These are phyloP conservation scores for Pectinophora gossypiella DNA, from an alignment of 1,140 invertebrate genomes.

Conservation along the genomic window DNA sequence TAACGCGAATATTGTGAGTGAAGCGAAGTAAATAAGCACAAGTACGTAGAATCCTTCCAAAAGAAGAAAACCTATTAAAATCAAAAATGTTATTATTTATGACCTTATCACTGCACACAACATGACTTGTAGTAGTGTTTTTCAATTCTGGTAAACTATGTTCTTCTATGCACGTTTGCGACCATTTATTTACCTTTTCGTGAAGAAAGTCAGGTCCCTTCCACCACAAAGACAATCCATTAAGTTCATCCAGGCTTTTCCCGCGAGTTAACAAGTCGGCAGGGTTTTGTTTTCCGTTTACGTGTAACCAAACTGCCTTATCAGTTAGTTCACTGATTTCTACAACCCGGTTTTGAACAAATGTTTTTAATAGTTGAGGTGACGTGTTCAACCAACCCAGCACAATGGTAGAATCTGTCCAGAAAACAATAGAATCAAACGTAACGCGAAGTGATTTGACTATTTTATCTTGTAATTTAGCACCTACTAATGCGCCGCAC, in stretches of 20 bases:
- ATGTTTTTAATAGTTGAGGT: conserved; percentile 5
- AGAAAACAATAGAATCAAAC: conserved; percentile 1
- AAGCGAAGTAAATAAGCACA: conserved; percentile 6
- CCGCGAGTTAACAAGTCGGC: conserved; percentile 52
- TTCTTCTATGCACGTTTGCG: background rate
- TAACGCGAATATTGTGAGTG: background rate
- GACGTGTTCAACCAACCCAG: conserved; percentile 19
- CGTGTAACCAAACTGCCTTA: conserved; percentile 36
- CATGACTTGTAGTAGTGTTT: background rate
- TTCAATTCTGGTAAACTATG: background rate
- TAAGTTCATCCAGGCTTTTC: conserved; percentile 4
- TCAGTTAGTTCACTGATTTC: conserved; percentile 36
- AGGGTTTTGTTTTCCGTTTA: conserved; percentile 41
- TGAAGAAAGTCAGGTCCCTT: conserved; percentile 1
- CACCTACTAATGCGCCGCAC: background rate
- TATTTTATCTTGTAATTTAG: conserved; percentile 2
- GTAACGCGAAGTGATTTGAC: background rate
- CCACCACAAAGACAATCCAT: background rate
- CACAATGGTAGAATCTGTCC: conserved; percentile 21
- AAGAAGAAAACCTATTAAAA: conserved; percentile 4
- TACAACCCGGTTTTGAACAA: conserved; percentile 45
- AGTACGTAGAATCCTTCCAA: background rate
- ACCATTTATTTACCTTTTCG: background rate
- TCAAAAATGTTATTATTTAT: background rate
- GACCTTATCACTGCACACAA: background rate